These are phyloP conservation scores for Drosophila santomea DNA, from an alignment of 1,140 invertebrate genomes.

Conservation along the genomic window DNA sequence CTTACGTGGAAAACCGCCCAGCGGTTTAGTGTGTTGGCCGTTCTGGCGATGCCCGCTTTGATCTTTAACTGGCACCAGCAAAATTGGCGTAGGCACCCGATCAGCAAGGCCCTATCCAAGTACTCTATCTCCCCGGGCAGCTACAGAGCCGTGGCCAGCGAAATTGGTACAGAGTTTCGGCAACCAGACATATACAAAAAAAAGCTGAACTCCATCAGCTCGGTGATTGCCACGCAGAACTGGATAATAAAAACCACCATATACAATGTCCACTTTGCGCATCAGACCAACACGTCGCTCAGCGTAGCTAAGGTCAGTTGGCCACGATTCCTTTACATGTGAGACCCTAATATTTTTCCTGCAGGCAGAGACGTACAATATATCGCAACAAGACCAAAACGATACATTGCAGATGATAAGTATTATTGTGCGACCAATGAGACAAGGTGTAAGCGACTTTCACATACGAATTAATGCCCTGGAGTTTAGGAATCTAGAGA, in stretches of 20 bases:
- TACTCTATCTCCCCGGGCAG: slow-evolving; percentile 87
- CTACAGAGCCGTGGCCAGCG: slow-evolving; percentile 89
- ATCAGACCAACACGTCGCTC: slow-evolving; percentile 91
- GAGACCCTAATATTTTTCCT: slow-evolving; percentile 15
- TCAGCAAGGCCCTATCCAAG: slow-evolving; percentile 88
- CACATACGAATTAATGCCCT: slow-evolving; percentile 90
- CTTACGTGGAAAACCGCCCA: slow-evolving; percentile 83
- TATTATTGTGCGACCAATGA: slow-evolving; percentile 90
- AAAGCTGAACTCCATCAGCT: slow-evolving; percentile 88
- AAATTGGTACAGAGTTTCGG: slow-evolving; percentile 92
- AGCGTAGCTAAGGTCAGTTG: slow-evolving; percentile 88
- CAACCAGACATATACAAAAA: slow-evolving; percentile 85
- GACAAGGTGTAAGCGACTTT: slow-evolving; percentile 86
- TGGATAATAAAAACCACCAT: slow-evolving; percentile 95
- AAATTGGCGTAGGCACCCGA: slow-evolving; percentile 91
- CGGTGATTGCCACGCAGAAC: slow-evolving; percentile 92
- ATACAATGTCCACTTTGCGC: slow-evolving; percentile 90
- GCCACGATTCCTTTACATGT: neutral
- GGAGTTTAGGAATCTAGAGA: slow-evolving; percentile 92
- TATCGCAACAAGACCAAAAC: slow-evolving; percentile 87
- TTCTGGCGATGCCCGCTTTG: slow-evolving; percentile 77
- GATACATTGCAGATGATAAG: slow-evolving; percentile 92
- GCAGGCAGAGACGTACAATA: slow-evolving; percentile 90
- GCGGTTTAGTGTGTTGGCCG: slow-evolving; percentile 83
- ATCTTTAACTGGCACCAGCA: slow-evolving; percentile 89